Evolutionary conservation across 2,797 vertebrate genomes (phyloP).

Genomic region (Girardinus metallicus): DNA sequence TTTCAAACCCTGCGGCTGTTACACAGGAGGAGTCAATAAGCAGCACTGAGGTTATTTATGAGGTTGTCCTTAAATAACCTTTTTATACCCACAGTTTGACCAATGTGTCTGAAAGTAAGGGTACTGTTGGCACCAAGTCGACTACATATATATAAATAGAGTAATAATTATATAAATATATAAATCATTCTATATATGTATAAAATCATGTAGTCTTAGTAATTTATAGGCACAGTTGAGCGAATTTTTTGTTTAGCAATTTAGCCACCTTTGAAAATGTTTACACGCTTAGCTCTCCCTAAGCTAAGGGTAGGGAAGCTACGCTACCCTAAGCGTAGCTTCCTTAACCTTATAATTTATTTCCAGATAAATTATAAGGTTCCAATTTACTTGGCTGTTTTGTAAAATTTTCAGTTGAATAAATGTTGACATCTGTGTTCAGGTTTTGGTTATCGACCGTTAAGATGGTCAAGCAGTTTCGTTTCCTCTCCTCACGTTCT

Average conservation of each 20-base stretch:
- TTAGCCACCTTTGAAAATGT: no score
- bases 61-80: conserved; percentile 80
- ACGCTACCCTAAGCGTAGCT: no score
- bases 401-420: background rate
- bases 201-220: no score
- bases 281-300: no score
- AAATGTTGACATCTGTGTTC: background rate
- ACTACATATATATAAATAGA: background rate
- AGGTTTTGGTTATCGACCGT: background rate
- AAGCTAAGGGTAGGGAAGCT: no score
- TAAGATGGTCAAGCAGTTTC: background rate
- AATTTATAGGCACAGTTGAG: no score
- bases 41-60: conserved; percentile 77
- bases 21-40: conserved; percentile 72
- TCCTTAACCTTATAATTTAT: no score
- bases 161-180: background rate
- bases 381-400: background rate
- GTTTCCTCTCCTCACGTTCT: background rate
- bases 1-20: conserved; percentile 70
- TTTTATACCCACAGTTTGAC: conserved; percentile 69
- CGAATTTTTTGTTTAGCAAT: no score
- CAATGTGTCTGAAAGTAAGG: conserved; percentile 66
- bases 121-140: conserved; percentile 52
- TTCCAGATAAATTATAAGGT: background rate
- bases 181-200: background rate